These are phyloP conservation scores for Argopecten irradians DNA, from an alignment of 1,140 invertebrate species.

Conservation along the genomic window DNA sequence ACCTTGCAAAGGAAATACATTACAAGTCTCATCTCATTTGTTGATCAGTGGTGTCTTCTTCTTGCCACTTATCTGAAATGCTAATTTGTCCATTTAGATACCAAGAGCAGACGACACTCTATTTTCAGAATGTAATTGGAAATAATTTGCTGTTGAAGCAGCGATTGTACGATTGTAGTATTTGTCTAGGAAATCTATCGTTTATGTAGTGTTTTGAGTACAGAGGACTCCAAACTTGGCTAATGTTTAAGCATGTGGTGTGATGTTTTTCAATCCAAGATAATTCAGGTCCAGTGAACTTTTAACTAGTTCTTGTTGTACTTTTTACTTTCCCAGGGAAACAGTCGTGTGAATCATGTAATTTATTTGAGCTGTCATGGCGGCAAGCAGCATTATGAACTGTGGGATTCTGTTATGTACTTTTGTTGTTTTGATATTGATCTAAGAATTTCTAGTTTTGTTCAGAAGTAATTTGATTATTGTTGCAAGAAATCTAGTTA, in stretches of 20 bases:
- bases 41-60: neutral
- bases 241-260: neutral
- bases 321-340: no score
- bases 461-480: no score
- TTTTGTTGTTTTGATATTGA: no score
- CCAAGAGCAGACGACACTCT: neutral
- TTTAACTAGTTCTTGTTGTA: no score
- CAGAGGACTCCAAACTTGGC: neutral
- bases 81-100: neutral
- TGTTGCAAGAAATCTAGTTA: no score
- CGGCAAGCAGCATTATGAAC: no score
- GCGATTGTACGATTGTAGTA: neutral
- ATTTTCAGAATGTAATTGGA: constrained; percentile 8
- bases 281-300: neutral
- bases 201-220: constrained; percentile 2
- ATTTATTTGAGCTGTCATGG: no score
- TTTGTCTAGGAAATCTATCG: neutral
- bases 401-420: no score
- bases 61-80: neutral
- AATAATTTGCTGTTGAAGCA: neutral
- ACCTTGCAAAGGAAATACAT: constrained; percentile 22
- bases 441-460: no score
- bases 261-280: neutral
- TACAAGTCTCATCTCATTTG: neutral
- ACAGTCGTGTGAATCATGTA: no score